A percentile compares a stretch with the other conserved stretches of the same genome.
Evolutionary conservation across 2,113 vertebrate genomes (phyloP).

Genomic region (Quiscalus mexicanus): DNA sequence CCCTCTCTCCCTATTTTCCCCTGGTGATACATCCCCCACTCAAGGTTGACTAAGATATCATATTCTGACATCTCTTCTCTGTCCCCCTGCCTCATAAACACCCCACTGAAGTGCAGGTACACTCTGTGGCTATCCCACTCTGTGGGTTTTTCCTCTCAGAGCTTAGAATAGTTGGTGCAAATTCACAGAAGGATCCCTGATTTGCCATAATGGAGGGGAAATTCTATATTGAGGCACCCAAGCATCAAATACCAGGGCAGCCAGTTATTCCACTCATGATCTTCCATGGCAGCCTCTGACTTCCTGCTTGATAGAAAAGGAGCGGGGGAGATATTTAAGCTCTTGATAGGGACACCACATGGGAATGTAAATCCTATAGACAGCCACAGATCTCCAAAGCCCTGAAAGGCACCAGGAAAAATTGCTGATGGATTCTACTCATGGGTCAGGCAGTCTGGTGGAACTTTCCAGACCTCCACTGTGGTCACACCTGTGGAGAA

Average conservation of each 20-base stretch:
- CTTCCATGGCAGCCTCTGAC: neutral
- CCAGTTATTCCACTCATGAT: rapidly evolving
- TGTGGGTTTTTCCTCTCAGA: no score
- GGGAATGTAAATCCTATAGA: neutral
- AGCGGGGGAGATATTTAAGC: neutral
- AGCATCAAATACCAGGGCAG: neutral
- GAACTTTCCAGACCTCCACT: neutral
- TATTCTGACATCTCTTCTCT: neutral
- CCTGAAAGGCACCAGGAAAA: neutral
- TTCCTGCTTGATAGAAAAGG: neutral
- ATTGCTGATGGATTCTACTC: neutral
- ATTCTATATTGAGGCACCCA: neutral
- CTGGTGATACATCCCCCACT: neutral
- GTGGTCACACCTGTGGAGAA: neutral
- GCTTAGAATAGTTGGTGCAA: neutral
- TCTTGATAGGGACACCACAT: neutral
- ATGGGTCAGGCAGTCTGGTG: neutral
- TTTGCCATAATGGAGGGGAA: neutral
- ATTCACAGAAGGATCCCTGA: neutral
- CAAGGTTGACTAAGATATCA: neutral
- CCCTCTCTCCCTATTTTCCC: neutral
- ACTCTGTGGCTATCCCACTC: neutral
- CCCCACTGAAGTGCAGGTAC: rapidly evolving
- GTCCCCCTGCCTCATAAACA: neutral
- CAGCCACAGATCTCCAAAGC: neutral